Conservation (phyloP, 2,113 vertebrate species). For the Turnix velox region DNA sequence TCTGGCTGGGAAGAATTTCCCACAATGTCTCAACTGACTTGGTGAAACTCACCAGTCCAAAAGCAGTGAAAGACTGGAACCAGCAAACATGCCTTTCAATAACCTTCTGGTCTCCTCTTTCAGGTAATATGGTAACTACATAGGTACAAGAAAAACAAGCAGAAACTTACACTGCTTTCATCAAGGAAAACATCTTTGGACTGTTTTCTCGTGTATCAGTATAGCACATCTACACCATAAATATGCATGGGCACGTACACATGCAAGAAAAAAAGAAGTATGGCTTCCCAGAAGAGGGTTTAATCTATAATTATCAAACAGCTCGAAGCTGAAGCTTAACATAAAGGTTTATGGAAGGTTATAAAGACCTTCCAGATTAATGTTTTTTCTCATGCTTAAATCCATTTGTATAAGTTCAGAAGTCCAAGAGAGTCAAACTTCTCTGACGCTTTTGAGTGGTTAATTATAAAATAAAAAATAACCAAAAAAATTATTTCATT, state of each 20-base stretch:
- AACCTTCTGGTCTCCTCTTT: not conserved
- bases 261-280: rapidly evolving
- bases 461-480: not conserved
- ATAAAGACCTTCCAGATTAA: not conserved
- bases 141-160: not conserved
- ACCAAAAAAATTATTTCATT: not conserved
- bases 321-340: not conserved
- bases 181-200: not conserved
- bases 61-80: not conserved
- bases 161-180: not conserved
- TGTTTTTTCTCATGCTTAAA: not conserved
- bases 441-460: not conserved
- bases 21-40: not conserved
- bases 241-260: not conserved
- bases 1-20: not conserved
- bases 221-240: not conserved
- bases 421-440: not conserved
- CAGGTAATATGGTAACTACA: not conserved
- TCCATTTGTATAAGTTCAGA: not conserved
- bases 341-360: not conserved
- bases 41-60: not conserved
- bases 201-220: not conserved
- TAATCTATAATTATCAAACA: not conserved
- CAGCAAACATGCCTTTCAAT: not conserved
- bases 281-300: not conserved